Base-by-base conservation (phyloP, 2,888 invertebrate genomes). In the Busseola fusca region DNA sequence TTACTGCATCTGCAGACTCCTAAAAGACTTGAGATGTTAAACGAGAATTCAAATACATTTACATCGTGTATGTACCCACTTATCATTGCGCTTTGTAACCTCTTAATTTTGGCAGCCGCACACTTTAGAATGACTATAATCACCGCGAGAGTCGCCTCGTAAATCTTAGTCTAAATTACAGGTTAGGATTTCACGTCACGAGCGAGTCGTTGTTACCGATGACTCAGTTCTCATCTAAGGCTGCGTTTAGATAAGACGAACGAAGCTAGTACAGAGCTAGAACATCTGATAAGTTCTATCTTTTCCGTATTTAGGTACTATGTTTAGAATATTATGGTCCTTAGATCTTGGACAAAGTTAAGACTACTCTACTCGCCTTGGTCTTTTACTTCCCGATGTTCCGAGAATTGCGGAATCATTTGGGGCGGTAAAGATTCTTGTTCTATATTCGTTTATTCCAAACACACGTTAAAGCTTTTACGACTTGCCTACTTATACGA, bases 131-230 rank as follows among this genome's bases (percentile, higher is more conserved):
- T 94, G 85, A 93, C 93, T 91, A 89, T 93, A 93, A 94, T 94
- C 90, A 93, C 89, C 78, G 89, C 88, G 84, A 85, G 90, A 87
- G 91, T 91, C 89, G 91, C 89, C 90, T 92, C 91, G 89, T 95
- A 93, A 94, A 94, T 94, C 94, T 89, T 86, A 83, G 83, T 76
- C 85, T 78, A 93, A 93, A 95, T 95, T 93, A 92, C 88, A 89
- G 89, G 91, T 89, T 93, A 86, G 65, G 87, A 88, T 89, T 89
- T 89, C 90, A 89, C 88, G 90, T 89, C 88, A 88, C 88, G 90
- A 91, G 86, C 86, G 84, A 84, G 87, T 88, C 86, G 88, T 91
- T 88, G 90, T 91, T 91, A 90, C 81, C 83, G 88, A 87, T 93
- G 93, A 93, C 81, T 94, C 93, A 93, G 87, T 83, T 50, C 74